A percentile compares a stretch with the other conserved stretches of the same genome.
These are phyloP conservation scores for Pseudanteris insignis DNA, from an alignment of 2,888 invertebrate species.

Conservation along the genomic window DNA sequence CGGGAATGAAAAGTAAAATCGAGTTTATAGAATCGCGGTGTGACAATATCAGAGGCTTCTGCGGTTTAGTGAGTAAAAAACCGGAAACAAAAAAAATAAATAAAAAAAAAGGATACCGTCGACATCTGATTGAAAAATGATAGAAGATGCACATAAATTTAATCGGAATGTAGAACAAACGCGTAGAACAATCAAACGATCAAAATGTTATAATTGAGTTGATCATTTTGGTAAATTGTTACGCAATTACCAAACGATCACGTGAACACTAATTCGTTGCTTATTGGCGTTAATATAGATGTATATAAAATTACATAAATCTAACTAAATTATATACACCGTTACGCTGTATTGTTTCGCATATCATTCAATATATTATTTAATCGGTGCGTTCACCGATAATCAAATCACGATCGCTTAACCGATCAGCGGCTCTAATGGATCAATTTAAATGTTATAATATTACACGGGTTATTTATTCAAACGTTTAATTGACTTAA, in stretches of 20 bases:
- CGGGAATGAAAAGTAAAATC: constrained; percentile 27
- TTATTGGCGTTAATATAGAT: too few relatives aligned
- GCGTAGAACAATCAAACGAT: constrained; percentile 18
- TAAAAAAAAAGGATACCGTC: constrained; percentile 12
- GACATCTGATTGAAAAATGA: constrained; percentile 34
- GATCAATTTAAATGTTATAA: constrained; percentile 35
- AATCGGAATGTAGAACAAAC: constrained; percentile 15
- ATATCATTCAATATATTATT: constrained; percentile 27
- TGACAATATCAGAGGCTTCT: constrained; percentile 8
- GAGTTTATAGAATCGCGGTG: constrained; percentile 22
- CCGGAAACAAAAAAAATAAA: too few relatives aligned
- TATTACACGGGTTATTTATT: constrained; percentile 29
- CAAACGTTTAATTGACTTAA: constrained; percentile 37
- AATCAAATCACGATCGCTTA: constrained; percentile 25
- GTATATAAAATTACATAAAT: too few relatives aligned
- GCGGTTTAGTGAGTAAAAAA: too few relatives aligned
- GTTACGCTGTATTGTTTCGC: constrained; percentile 10
- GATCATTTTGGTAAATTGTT: constrained; percentile 19
- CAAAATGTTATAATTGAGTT: constrained; percentile 35
- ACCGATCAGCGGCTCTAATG: constrained; percentile 18
- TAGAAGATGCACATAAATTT: constrained; percentile 34
- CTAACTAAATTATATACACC: too few relatives aligned
- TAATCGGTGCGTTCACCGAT: constrained; percentile 8
- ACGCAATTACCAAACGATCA: constrained; percentile 29
- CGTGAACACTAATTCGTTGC: too few relatives aligned